Conservation (phyloP, 2,888 invertebrate genomes). For the Melanostoma mellinum region DNA sequence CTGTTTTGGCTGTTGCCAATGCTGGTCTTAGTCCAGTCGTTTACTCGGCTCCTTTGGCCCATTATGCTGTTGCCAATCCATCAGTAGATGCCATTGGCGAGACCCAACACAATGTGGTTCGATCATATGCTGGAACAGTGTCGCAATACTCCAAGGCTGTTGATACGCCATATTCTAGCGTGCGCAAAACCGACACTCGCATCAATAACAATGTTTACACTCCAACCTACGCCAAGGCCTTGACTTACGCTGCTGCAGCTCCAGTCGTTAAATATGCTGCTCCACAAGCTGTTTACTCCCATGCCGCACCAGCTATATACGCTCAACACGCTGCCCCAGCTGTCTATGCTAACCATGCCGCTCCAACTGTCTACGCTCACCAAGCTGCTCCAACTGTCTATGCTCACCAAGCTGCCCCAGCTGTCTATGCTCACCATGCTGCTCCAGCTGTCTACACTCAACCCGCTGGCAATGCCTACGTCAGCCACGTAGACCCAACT, state of each 20-base stretch:
- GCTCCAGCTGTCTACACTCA: conserved; percentile 73
- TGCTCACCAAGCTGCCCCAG: conserved; percentile 50
- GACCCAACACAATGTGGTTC: conserved; percentile 84
- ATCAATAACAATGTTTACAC: conserved; percentile 81
- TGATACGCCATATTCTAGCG: conserved; percentile 85
- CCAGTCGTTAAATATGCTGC: conserved; percentile 75
- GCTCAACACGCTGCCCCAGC: conserved; percentile 76
- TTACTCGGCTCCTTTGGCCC: conserved; percentile 75
- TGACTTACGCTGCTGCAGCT: conserved; percentile 76
- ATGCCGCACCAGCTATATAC: conserved; percentile 76
- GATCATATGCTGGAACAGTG: conserved; percentile 84
- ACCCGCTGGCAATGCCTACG: conserved; percentile 74
- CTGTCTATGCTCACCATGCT: conserved; percentile 66
- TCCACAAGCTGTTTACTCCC: conserved; percentile 72
- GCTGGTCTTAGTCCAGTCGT: conserved; percentile 82
- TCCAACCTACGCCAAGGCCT: conserved; percentile 74
- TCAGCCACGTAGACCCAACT: conserved; percentile 75
- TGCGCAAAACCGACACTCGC: conserved; percentile 84
- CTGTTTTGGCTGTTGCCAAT: conserved; percentile 84
- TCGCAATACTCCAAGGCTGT: conserved; percentile 85
- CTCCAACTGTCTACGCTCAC: conserved; percentile 74
- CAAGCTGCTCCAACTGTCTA: conserved; percentile 74
- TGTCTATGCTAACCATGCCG: conserved; percentile 76
- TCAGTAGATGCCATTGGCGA: conserved; percentile 80
- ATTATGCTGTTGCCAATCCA: conserved; percentile 79